These are phyloP conservation scores for Pachyrhynchus sulphureomaculatus DNA, from an alignment of 1,140 invertebrate species.

Conservation along the genomic window DNA sequence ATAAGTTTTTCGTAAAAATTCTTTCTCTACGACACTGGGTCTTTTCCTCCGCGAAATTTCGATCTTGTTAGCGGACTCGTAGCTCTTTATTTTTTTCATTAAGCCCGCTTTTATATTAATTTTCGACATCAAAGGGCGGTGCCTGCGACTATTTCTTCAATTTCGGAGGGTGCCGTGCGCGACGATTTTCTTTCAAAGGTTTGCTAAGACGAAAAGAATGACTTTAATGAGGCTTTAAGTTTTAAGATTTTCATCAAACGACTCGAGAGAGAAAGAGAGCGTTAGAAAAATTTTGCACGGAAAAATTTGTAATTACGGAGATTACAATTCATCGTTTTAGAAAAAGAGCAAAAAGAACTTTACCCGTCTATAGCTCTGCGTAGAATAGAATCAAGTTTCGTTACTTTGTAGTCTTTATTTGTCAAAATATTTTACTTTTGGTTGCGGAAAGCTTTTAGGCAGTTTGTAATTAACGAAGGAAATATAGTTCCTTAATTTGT, in stretches of 20 bases:
- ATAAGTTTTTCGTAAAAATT: not conserved
- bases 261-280: constrained; percentile 4
- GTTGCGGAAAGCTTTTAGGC: too few relatives aligned
- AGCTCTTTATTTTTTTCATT: constrained; percentile 37
- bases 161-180: constrained; percentile 23
- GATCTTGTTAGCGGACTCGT: constrained; percentile 37
- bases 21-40: not conserved
- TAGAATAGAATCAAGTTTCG: too few relatives aligned
- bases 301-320: constrained; percentile 17
- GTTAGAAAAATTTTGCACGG: constrained; percentile 2
- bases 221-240: constrained; percentile 28
- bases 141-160: constrained; percentile 28
- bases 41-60: constrained; percentile 36
- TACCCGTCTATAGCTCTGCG: too few relatives aligned
- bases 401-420: too few relatives aligned
- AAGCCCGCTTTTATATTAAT: constrained; percentile 33
- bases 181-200: constrained; percentile 28
- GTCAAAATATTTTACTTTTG: too few relatives aligned
- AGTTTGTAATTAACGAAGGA: too few relatives aligned
- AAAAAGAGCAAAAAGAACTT: not conserved
- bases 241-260: constrained; percentile 14
- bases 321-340: not conserved
- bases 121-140: constrained; percentile 29
- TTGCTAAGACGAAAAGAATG: constrained; percentile 27
- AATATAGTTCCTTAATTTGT: too few relatives aligned